Conservation (phyloP, 2,888 invertebrate genomes). For the Drosophila gaucha region DNA sequence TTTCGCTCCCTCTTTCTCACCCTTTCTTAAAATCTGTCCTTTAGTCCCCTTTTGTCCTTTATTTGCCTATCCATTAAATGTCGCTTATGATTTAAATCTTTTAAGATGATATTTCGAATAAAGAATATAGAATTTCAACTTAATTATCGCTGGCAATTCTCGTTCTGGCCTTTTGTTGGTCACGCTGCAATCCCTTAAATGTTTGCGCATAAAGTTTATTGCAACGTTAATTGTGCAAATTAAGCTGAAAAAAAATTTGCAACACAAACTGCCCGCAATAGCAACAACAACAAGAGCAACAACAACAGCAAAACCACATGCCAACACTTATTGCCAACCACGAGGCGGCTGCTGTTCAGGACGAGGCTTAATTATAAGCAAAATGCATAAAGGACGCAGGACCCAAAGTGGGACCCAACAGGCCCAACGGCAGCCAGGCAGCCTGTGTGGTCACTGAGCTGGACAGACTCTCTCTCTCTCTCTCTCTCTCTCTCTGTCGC, state of each 20-base stretch:
- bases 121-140: background rate
- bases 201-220: conserved; percentile 62
- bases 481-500: conserved; percentile 7
- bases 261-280: conserved; percentile 33
- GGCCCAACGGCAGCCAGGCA: background rate
- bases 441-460: conserved; percentile 40
- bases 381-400: conserved; percentile 55
- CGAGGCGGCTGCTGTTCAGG: conserved; percentile 49
- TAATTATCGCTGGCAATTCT: background rate
- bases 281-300: conserved; percentile 22
- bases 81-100: no score
- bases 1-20: no score
- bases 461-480: conserved; percentile 30
- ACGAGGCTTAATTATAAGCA: conserved; percentile 73
- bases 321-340: conserved; percentile 73
- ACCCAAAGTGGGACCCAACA: conserved; percentile 4
- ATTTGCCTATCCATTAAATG: no score
- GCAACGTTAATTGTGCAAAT: conserved; percentile 69
- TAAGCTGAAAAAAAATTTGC: conserved; percentile 35
- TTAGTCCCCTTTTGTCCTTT: no score
- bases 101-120: background rate
- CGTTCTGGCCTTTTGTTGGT: background rate
- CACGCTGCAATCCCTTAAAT: conserved; percentile 41
- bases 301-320: conserved; percentile 56
- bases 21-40: no score